Base-by-base conservation (phyloP, 2,888 invertebrate species). In the Ormyrus thymus region DNA sequence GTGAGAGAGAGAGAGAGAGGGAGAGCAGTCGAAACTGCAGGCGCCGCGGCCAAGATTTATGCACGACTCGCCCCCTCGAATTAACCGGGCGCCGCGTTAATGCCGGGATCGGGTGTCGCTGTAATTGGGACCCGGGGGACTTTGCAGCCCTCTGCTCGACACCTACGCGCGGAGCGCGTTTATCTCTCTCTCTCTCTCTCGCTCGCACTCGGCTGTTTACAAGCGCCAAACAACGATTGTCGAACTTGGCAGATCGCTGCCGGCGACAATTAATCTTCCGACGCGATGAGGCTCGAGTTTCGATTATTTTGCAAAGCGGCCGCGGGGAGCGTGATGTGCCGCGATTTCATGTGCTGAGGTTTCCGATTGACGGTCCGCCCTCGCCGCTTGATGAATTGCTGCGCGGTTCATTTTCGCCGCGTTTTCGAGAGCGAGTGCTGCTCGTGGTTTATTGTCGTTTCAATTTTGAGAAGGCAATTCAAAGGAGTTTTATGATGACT, bases 121-220 rank as follows among this genome's bases (percentile, higher is more conserved):
- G 89, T 90, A 90, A 90, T 90, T 90, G 90, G 90, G 89, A 88
- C 90, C 87, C 89, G 83, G 85, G 90, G 89, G 90, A 90, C 86
- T 86, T 84, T 81, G 83, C 83, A 83, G 82, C 84, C 79, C 65
- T 59, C 73, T 13, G 53, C 55, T 62, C 64, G 46, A 74, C 69
- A 69, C 78, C 61, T 64, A 78, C 65, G 62, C 73, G 10, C 53
- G 29, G 29, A 29, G 0, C 55, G 51, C 10, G 13, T 59, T 43
- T 70, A n/a, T 70, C 66, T 59, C 29, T 51, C n/a, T 62, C 53
- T 68, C 6, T 13, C 78, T 80, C 81, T 69, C 74, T 46, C 55
- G 51, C 70, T 7, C n/a, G 7, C 13, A 10, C 59, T 13, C 11
- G 53, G 50, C n/a, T 45, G 58, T 71, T 64, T 55, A 56, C 51